A percentile compares a stretch with the other conserved stretches of the same genome.
Evolutionary conservation across 2,113 vertebrate species (phyloP).

Genomic region (Bombycilla garrulus): DNA sequence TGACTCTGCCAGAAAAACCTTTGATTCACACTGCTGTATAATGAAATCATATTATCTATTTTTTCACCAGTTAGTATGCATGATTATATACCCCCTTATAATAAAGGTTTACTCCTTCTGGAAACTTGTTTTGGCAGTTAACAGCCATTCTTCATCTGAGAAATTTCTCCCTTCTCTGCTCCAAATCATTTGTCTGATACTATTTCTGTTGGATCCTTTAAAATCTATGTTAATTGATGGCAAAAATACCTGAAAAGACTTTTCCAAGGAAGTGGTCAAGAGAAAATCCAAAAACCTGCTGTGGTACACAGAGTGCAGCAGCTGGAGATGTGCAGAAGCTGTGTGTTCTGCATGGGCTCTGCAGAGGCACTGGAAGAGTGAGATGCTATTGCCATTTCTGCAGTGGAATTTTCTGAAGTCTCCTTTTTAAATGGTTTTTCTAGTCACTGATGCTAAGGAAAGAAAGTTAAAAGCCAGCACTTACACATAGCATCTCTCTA

Average conservation of each 20-base stretch:
- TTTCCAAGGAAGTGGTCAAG: not conserved
- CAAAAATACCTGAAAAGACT: not conserved
- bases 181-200: not conserved
- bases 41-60: not conserved
- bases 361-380: not conserved
- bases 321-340: not conserved
- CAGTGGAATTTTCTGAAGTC: not conserved
- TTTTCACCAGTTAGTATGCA: not conserved
- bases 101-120: not conserved
- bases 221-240: not conserved
- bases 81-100: not conserved
- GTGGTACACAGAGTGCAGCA: not conserved
- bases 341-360: not conserved
- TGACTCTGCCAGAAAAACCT: fast-evolving
- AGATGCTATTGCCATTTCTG: not conserved
- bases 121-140: not conserved
- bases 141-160: not conserved
- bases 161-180: not conserved
- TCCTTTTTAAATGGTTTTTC: not conserved
- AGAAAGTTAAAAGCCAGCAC: not conserved
- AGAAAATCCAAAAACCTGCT: not conserved
- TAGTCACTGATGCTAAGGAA: not conserved
- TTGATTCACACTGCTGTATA: not conserved
- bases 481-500: not conserved
- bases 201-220: not conserved